Conservation (phyloP, 1,140 invertebrate species). For the Ceratosolen fusciceps region DNA sequence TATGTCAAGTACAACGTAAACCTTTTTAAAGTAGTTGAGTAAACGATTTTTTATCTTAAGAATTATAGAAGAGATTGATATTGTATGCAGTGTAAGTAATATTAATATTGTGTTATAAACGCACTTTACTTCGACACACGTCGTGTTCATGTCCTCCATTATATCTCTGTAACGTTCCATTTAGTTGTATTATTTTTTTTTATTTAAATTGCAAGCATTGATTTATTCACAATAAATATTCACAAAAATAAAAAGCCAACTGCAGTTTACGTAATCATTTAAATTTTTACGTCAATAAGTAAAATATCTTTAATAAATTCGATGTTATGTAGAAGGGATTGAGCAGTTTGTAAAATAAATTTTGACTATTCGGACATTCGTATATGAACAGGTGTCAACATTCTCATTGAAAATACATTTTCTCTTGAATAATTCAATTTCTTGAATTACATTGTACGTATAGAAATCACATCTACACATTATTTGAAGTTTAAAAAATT, state of each 20-base stretch:
- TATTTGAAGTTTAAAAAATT: conserved; percentile 42
- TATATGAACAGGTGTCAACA: conserved; percentile 33
- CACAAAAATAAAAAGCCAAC: conserved; percentile 12
- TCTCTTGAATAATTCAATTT: conserved; percentile 28
- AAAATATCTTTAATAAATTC: conserved; percentile 42
- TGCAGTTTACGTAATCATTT: conserved; percentile 14
- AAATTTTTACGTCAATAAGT: conserved; percentile 29
- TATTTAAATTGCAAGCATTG: conserved; percentile 22
- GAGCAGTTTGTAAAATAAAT: conserved; percentile 44
- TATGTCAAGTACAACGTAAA: conserved; percentile 17
- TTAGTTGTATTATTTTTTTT: neutral
- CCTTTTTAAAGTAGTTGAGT: conserved; percentile 22
- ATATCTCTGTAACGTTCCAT: neutral
- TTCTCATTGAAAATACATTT: conserved; percentile 38
- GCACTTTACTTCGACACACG: conserved; percentile 40
- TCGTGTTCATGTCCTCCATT: neutral
- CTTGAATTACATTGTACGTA: conserved; percentile 29
- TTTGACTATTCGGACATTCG: conserved; percentile 37
- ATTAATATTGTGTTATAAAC: conserved; percentile 30
- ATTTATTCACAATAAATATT: conserved; percentile 20
- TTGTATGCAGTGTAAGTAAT: conserved; percentile 37
- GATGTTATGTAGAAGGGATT: conserved; percentile 40
- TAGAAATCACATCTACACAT: conserved; percentile 41
- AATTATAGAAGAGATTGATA: neutral
- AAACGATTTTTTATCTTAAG: neutral